Percentiles rank a stretch among this genome's conserved stretches.
Conservation (phyloP, 2,888 invertebrate genomes). For the Morinoia aosen region DNA sequence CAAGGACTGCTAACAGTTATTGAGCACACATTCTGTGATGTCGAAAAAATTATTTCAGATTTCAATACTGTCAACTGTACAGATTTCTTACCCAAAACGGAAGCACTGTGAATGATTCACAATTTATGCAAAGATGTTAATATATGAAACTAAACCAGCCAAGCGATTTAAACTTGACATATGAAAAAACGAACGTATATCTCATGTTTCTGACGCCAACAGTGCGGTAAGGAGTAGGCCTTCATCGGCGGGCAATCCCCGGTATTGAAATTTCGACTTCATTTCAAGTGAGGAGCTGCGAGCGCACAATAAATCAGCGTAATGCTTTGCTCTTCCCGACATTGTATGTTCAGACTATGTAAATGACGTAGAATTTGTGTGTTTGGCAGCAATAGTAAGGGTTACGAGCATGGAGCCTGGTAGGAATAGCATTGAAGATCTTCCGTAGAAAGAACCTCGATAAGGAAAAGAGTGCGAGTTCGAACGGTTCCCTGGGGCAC, state of each 20-base stretch:
- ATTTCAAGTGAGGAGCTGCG: slow-evolving; percentile 2
- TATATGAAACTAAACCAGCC: background rate
- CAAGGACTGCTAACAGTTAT: background rate
- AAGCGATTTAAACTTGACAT: background rate
- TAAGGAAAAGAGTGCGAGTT: slow-evolving; percentile 47
- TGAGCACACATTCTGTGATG: background rate
- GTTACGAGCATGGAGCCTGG: background rate
- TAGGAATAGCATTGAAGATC: slow-evolving; percentile 33
- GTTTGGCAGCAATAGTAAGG: slow-evolving; percentile 48
- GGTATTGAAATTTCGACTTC: slow-evolving; percentile 40
- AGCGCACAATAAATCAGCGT: slow-evolving; percentile 45
- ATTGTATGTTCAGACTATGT: slow-evolving; percentile 52
- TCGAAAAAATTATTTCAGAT: background rate
- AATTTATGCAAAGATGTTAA: background rate
- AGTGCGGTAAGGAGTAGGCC: background rate
- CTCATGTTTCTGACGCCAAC: background rate
- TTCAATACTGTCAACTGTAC: background rate
- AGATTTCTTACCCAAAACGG: too few species aligned
- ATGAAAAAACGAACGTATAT: background rate
- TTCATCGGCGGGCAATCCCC: background rate
- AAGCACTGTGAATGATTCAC: too few species aligned
- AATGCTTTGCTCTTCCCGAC: slow-evolving; percentile 48
- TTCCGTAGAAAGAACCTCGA: slow-evolving; percentile 32
- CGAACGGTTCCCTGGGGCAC: slow-evolving; percentile 34
- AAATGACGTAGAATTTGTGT: slow-evolving; percentile 41